These are phyloP conservation scores for Stratiomys singularior DNA, from an alignment of 2,888 invertebrate genomes.

Conservation along the genomic window DNA sequence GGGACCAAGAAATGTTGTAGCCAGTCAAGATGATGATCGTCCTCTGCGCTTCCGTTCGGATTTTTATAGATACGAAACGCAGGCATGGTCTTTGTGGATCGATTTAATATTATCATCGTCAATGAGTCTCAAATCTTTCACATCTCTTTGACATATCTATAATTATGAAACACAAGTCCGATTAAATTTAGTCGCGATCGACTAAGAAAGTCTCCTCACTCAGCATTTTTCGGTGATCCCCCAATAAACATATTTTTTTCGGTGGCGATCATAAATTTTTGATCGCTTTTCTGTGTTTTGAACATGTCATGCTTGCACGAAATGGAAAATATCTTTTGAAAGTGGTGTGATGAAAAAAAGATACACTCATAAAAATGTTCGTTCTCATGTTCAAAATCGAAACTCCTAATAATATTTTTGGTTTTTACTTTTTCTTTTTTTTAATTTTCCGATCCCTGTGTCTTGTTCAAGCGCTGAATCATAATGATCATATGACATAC, in stretches of 20 bases:
- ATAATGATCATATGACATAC: conserved; percentile 18
- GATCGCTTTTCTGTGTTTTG: not conserved
- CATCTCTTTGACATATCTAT: not conserved
- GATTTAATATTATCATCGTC: not conserved
- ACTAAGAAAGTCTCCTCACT: not conserved
- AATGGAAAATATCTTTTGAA: not conserved
- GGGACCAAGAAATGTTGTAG: not conserved
- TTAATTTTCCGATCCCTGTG: not conserved
- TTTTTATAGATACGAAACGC: not conserved
- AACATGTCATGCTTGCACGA: not conserved
- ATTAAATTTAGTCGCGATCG: not conserved
- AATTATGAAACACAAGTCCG: conserved; percentile 3
- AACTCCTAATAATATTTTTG: no score
- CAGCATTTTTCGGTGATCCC: not conserved
- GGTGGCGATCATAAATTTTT: conserved; percentile 28
- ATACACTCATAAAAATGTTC: not conserved
- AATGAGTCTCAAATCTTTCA: conserved; percentile 7
- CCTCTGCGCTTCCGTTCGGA: not conserved
- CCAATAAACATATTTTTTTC: not conserved
- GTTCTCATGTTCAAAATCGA: not conserved
- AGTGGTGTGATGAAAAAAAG: not conserved
- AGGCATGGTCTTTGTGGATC: not conserved
- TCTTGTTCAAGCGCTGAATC: not conserved
- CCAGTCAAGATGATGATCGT: not conserved
- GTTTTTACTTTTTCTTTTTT: not conserved